phyloP scores from a whole-genome alignment of 1,140 invertebrate genomes.

The Zeugodacus cucurbitae region DNA sequence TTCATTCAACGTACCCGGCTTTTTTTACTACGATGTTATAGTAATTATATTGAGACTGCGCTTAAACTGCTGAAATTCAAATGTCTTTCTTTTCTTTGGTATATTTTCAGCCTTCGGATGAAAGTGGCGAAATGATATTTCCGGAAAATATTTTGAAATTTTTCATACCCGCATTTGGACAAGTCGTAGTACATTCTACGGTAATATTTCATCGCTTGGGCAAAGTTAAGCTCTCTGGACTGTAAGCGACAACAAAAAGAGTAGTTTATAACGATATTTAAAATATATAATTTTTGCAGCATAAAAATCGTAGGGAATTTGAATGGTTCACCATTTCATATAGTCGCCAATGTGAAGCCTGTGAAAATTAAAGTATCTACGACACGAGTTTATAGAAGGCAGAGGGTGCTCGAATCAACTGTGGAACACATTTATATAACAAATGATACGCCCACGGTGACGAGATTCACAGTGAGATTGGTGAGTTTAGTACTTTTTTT shows the following conservation, averaged over 20 bases:
- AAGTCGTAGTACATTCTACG: constrained; percentile 46
- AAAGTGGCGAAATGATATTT: constrained; percentile 49
- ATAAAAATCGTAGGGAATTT: constrained; percentile 53
- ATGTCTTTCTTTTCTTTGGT: not conserved
- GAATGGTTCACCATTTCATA: constrained; percentile 50
- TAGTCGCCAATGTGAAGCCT: constrained; percentile 51
- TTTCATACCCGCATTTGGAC: constrained; percentile 46
- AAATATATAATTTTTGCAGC: not conserved
- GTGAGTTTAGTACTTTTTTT: constrained; percentile 40
- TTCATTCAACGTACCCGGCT: constrained; percentile 48
- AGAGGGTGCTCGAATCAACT: constrained; percentile 49
- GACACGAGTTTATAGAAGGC: constrained; percentile 41
- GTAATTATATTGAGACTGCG: constrained; percentile 48
- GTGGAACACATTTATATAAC: constrained; percentile 56
- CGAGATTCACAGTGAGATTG: constrained; percentile 51
- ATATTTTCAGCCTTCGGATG: constrained; percentile 6
- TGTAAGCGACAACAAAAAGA: constrained; percentile 44
- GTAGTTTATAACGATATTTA: too few relatives aligned
- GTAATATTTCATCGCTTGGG: constrained; percentile 51
- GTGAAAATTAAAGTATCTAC: constrained; percentile 49
- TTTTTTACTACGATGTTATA: constrained; percentile 57
- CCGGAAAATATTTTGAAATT: constrained; percentile 54
- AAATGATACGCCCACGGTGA: constrained; percentile 55
- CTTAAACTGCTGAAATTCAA: not conserved
- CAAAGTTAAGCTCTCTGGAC: constrained; percentile 49